phyloP scores from a whole-genome alignment of 1,140 invertebrate genomes.

The Cherax quadricarinatus region DNA sequence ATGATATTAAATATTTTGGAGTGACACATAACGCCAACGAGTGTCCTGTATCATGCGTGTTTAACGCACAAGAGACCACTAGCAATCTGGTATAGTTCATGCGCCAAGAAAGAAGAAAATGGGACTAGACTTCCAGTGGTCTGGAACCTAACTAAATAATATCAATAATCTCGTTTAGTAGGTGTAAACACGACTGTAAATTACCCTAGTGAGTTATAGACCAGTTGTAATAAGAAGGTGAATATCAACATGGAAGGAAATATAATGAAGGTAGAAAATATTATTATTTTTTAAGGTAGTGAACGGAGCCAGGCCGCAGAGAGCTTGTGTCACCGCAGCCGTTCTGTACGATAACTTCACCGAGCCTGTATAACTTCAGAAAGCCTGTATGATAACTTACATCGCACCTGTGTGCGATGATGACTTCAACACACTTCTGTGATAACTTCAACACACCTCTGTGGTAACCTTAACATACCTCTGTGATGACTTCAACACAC shows the following conservation, averaged over 20 bases:
- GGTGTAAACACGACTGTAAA: constrained; percentile 39
- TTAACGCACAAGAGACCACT: no score
- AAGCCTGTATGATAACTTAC: no score
- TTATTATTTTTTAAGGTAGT: constrained; percentile 29
- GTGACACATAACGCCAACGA: constrained; percentile 43
- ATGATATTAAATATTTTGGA: constrained; percentile 62
- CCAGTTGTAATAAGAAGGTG: not conserved
- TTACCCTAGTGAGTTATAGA: constrained; percentile 15
- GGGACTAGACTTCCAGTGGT: constrained; percentile 39
- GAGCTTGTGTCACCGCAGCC: no score
- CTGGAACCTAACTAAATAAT: constrained; percentile 25
- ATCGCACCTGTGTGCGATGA: no score
- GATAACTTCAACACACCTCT: no score
- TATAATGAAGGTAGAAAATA: not conserved
- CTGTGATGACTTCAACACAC: no score
- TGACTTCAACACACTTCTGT: no score
- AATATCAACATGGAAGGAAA: not conserved
- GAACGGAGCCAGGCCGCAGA: constrained; percentile 30
- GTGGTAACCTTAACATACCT: no score
- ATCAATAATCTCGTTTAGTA: constrained; percentile 29
- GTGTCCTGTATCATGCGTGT: not conserved
- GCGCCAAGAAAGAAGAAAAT: constrained; percentile 37
- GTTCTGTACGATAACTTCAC: not conserved
- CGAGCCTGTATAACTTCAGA: no score
- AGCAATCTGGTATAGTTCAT: constrained; percentile 32